These are phyloP conservation scores for Hylaeus volcanicus DNA, from an alignment of 1,140 invertebrate genomes.

Conservation along the genomic window DNA sequence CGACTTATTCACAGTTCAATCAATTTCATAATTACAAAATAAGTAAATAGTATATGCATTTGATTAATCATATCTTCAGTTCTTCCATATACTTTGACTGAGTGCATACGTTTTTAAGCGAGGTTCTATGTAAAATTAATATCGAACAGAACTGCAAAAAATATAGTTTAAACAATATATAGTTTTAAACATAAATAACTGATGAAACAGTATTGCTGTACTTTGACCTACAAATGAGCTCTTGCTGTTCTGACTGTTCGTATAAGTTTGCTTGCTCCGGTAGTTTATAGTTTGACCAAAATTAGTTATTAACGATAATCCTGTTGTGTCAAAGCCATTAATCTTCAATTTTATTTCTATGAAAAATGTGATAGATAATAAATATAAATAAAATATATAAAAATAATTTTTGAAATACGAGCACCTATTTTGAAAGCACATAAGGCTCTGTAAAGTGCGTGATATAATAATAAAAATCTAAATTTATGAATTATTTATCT, in stretches of 20 bases:
- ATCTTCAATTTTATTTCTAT: neutral
- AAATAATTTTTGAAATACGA: slow-evolving; percentile 15
- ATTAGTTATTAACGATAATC: slow-evolving; percentile 4
- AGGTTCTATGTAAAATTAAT: slow-evolving; percentile 5
- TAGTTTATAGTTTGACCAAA: slow-evolving; percentile 12
- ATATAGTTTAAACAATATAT: neutral
- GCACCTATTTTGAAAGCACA: slow-evolving; percentile 43
- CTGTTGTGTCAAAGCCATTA: neutral
- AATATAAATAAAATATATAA: slow-evolving; percentile 16
- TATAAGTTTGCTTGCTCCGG: slow-evolving; percentile 17
- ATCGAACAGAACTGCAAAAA: slow-evolving; percentile 19
- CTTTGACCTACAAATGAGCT: neutral
- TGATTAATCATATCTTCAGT: slow-evolving; percentile 33
- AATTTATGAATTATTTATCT: slow-evolving; percentile 39
- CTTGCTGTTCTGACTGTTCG: slow-evolving; percentile 16
- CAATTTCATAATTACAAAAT: slow-evolving; percentile 15
- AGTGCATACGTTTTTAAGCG: neutral
- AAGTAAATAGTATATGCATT: slow-evolving; percentile 24
- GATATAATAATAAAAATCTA: slow-evolving; percentile 45
- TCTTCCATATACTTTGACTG: slow-evolving; percentile 44
- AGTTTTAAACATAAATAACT: neutral
- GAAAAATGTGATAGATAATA: neutral
- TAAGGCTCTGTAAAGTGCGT: slow-evolving; percentile 53
- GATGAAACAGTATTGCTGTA: neutral
- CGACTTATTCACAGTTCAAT: neutral